phyloP scores from a whole-genome alignment of 2,113 vertebrate species.

The Gavialis gangeticus region DNA sequence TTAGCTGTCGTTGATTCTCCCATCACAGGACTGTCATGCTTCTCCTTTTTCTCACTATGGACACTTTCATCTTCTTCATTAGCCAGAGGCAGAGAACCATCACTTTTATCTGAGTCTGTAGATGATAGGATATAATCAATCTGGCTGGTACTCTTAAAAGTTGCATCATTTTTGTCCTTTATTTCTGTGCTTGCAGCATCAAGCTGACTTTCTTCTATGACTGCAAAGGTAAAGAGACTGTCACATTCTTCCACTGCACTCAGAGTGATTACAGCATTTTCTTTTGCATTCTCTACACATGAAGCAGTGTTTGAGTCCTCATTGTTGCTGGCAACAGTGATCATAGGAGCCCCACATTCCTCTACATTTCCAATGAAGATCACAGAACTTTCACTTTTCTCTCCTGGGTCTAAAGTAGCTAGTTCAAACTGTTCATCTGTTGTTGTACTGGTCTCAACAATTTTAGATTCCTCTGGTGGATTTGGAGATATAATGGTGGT shows the following conservation, averaged over 20 bases:
- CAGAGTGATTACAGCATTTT: neutral
- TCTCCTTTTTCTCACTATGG: neutral
- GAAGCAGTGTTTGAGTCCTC: slow-evolving; percentile 24
- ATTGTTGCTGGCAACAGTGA: slow-evolving; percentile 34
- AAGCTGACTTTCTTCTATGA: slow-evolving; percentile 33
- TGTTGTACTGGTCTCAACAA: slow-evolving; percentile 1
- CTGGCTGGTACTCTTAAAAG: neutral
- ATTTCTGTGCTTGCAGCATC: neutral
- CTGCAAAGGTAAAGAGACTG: neutral
- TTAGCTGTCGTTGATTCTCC: neutral
- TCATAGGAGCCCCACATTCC: slow-evolving; percentile 36
- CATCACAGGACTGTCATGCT: neutral
- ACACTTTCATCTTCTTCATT: neutral
- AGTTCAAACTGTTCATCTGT: slow-evolving; percentile 6
- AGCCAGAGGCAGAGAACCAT: neutral
- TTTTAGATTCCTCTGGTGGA: slow-evolving; percentile 60
- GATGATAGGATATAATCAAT: slow-evolving; percentile 3
- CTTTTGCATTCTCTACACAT: neutral
- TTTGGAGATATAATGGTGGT: slow-evolving; percentile 61
- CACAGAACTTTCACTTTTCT: neutral
- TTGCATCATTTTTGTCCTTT: neutral
- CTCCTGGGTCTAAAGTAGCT: neutral
- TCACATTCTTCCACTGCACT: slow-evolving; percentile 42
- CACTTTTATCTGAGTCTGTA: neutral
- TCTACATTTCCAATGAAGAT: neutral